Base-by-base conservation (phyloP, 1,140 invertebrate genomes). In the Arion vulgaris region DNA sequence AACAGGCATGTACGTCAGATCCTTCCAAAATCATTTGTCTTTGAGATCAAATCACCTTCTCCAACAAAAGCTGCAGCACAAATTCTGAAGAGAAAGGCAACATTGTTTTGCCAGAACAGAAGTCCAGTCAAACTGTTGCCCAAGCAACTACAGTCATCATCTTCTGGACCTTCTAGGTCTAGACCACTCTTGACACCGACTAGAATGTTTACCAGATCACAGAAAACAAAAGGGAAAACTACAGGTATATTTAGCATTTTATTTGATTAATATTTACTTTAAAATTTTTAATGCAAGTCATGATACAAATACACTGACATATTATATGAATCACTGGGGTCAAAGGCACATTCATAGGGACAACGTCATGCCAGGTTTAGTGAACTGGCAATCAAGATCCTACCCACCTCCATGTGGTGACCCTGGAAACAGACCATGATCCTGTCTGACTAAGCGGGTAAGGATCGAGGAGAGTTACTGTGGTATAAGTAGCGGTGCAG, bases 21-120 rank as follows among this genome's bases (percentile, higher is more conserved):
- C 66, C 81, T 88, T 23, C 90, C 90, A 11, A 90, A 90, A 83
- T 88, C 88, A 34, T 88, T 89, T 80, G 81, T 88, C 1, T 83
- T 88, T 26, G 87, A 87, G 38, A 79, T 82, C n/a, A 84, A 87
- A 23, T 80, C 87, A 19, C 78, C 76, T 17, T 91, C 90, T 7
- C 90, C 89, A 34, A 85, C 88, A 17, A 91, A 90, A 74, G 86
- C 87, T 53, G 89, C 89, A 28, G 85, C 85, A 0, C 83, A 79
- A 34, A 80, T 88, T 17, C 84, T 88, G 1, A 86, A 88, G 75
- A 88, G 74, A 36, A 84, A 82, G 62, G 85, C 82, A 19, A 84
- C 80, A 66, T 34, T 87, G 28, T 79, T 81, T 19, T 83, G 80
- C 39, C 84, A 85, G 51, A 41, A 72, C 9, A 76, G 32, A 39